Evolutionary conservation across 2,113 vertebrate species (phyloP).

Genomic region (Oncorhynchus tshawytscha): DNA sequence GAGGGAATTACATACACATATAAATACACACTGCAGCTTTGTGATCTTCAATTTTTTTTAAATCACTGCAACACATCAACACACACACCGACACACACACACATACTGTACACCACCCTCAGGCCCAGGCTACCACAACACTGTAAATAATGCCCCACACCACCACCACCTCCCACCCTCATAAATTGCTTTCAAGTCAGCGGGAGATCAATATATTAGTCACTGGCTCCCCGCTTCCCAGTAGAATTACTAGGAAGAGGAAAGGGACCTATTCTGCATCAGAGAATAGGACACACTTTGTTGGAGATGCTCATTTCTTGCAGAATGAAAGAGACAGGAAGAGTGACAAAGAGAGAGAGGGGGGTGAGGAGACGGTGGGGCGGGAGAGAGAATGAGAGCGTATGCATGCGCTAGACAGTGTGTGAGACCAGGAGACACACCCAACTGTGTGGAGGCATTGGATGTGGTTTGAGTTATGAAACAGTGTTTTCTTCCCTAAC

Average conservation of each 20-base stretch:
- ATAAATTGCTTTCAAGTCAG: conserved; percentile 51
- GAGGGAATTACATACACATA: background rate
- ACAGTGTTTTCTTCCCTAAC: background rate
- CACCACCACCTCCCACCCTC: too few relatives aligned
- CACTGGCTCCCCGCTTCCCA: conserved; percentile 22
- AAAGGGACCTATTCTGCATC: conserved; percentile 3
- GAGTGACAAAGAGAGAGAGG: too few relatives aligned
- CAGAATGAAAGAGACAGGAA: conserved; percentile 10
- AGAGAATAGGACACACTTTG: background rate
- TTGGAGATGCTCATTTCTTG: background rate
- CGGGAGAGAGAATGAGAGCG: too few relatives aligned
- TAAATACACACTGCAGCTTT: too few relatives aligned
- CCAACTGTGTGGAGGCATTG: background rate
- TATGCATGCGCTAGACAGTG: conserved; percentile 6
- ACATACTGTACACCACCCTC: background rate
- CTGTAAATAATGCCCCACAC: too few relatives aligned
- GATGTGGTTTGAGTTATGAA: background rate
- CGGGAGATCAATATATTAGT: conserved; percentile 58
- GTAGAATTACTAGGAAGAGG: conserved; percentile 34
- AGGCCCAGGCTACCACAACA: too few relatives aligned
- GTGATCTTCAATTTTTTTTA: too few relatives aligned
- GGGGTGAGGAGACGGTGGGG: background rate
- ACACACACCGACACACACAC: background rate
- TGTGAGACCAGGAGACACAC: conserved; percentile 15
- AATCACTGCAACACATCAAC: background rate